phyloP scores from a whole-genome alignment of 1,140 invertebrate species.

The Himalopsyche phryganea region DNA sequence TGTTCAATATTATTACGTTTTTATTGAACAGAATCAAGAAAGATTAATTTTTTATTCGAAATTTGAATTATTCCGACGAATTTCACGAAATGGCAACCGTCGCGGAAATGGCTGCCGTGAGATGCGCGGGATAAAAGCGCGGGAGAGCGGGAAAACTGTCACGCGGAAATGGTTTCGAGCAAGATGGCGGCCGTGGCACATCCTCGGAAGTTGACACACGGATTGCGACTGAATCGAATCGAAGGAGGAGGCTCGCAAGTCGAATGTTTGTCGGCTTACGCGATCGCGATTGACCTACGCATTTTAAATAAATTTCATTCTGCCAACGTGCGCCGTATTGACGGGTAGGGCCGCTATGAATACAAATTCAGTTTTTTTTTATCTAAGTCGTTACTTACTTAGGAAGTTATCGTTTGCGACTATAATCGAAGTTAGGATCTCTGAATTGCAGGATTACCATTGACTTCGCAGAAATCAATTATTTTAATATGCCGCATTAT shows the following conservation, averaged over 20 bases:
- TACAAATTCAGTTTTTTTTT: too few relatives aligned
- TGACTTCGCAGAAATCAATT: too few relatives aligned
- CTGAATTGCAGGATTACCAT: too few relatives aligned
- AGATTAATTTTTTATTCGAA: too few relatives aligned
- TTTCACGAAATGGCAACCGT: neutral
- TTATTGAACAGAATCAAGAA: too few relatives aligned
- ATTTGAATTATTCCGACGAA: too few relatives aligned
- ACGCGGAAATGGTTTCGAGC: neutral
- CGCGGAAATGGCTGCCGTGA: neutral
- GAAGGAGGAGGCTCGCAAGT: conserved; percentile 10
- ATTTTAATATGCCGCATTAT: too few relatives aligned
- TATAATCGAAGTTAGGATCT: too few relatives aligned
- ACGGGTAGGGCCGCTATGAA: conserved; percentile 6
- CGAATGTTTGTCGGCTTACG: conserved; percentile 11
- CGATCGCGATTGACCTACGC: conserved; percentile 26
- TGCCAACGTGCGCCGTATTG: conserved; percentile 1
- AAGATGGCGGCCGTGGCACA: conserved; percentile 5
- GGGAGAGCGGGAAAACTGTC: neutral
- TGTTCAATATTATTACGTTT: too few relatives aligned
- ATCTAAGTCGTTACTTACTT: too few relatives aligned
- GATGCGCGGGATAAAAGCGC: neutral
- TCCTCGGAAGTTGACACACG: conserved; percentile 22
- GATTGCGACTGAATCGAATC: conserved; percentile 22
- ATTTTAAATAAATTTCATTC: conserved; percentile 32
- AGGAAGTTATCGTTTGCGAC: too few relatives aligned